phyloP scores from a whole-genome alignment of 2,797 vertebrate genomes.

The Myotis findleyi region DNA sequence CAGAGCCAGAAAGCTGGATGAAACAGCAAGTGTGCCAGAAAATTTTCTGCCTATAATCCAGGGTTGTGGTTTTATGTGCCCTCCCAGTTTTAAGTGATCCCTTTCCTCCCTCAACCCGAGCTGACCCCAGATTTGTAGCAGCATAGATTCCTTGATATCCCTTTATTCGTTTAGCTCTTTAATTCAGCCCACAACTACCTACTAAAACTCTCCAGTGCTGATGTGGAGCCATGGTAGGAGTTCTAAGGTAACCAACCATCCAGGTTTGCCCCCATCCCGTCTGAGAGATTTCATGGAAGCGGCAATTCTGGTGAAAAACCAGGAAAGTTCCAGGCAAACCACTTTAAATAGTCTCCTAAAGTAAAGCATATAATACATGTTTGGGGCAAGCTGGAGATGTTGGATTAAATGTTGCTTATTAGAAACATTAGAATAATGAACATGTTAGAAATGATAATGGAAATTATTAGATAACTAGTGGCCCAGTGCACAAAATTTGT shows the following conservation, averaged over 20 bases:
- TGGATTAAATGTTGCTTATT: background rate
- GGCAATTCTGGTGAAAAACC: background rate
- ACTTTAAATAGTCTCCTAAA: background rate
- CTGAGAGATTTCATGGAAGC: background rate
- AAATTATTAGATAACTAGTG: background rate
- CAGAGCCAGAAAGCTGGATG: constrained; percentile 53
- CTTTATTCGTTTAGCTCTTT: background rate
- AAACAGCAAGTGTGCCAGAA: constrained; percentile 58
- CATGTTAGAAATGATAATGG: background rate
- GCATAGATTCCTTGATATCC: background rate
- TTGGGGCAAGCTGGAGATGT: background rate
- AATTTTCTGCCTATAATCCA: constrained; percentile 53
- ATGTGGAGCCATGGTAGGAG: background rate
- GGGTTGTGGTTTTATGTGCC: constrained; percentile 22
- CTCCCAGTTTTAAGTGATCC: constrained; percentile 32
- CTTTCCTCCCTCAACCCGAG: background rate
- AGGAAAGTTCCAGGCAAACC: background rate
- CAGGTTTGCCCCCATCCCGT: background rate
- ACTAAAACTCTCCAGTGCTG: background rate
- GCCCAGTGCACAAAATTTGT: too few relatives aligned
- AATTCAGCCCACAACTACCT: background rate
- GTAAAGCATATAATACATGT: background rate
- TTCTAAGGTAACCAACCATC: background rate
- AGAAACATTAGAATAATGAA: constrained; percentile 10
- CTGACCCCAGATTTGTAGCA: background rate